A percentile compares a stretch with the other conserved stretches of the same genome.
Conservation (phyloP, 30 jellyfish, hydroid and myxozoan species). For the Cassiopea andromeda region DNA sequence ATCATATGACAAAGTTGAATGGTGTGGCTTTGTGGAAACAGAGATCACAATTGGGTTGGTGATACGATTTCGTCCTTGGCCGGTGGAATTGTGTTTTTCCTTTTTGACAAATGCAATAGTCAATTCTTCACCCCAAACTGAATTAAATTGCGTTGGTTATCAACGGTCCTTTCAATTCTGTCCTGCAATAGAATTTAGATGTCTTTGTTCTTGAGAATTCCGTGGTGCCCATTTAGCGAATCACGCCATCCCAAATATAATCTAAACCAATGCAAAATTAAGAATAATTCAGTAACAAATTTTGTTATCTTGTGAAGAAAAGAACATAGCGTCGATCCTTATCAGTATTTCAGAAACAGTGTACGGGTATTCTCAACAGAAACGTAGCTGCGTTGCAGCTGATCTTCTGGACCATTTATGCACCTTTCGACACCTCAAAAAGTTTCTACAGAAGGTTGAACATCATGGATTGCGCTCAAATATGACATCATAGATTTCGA, state of each 20-base stretch:
- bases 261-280: constrained; percentile 11
- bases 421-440: too few relatives aligned
- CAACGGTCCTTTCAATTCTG: constrained; percentile 8
- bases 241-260: constrained; percentile 58
- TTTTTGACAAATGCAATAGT: constrained; percentile 22
- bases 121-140: constrained; percentile 25
- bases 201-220: constrained; percentile 10
- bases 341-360: constrained; percentile 16
- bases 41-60: constrained; percentile 36
- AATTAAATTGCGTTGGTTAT: constrained; percentile 5
- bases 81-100: constrained; percentile 4
- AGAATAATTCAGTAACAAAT: constrained; percentile 18
- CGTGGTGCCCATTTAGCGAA: constrained; percentile 54
- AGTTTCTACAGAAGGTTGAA: too few relatives aligned
- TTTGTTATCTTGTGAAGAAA: constrained; percentile 25
- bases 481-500: too few relatives aligned
- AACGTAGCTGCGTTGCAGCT: background rate
- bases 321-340: constrained; percentile 22
- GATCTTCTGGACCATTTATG: background rate
- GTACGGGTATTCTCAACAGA: background rate
- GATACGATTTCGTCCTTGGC: constrained; percentile 48
- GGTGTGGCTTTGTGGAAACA: constrained; percentile 73
- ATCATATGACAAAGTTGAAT: constrained; percentile 24
- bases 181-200: constrained; percentile 9
- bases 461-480: too few relatives aligned